Evolutionary conservation across 2,113 vertebrate genomes (phyloP).

Genomic region (Noctilio leporinus): DNA sequence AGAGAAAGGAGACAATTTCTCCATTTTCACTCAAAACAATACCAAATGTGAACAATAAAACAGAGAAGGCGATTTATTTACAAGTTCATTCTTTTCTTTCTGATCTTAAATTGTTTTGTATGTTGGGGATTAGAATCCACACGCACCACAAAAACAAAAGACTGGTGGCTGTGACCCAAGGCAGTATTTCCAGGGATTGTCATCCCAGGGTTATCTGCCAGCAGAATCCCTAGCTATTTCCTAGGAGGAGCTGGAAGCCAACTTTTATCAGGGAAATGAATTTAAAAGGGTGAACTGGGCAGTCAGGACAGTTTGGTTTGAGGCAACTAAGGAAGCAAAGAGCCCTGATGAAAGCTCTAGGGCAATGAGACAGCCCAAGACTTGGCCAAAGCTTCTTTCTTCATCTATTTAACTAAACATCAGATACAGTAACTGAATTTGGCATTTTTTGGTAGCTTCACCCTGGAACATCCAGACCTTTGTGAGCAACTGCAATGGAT

Average conservation of each 20-base stretch:
- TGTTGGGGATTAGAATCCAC: conserved; percentile 53
- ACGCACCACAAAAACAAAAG: conserved; percentile 45
- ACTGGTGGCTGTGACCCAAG: conserved; percentile 5
- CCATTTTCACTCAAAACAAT: conserved; percentile 75
- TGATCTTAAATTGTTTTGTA: conserved; percentile 59
- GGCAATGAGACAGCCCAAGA: neutral
- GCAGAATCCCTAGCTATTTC: conserved; percentile 16
- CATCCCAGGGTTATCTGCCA: conserved; percentile 8
- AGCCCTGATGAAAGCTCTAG: conserved; percentile 19
- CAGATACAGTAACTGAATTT: neutral
- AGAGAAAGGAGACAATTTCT: conserved; percentile 73
- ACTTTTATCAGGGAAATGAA: conserved; percentile 25
- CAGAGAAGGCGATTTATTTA: conserved; percentile 54
- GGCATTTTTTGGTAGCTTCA: neutral
- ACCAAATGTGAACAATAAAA: conserved; percentile 69
- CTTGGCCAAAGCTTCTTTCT: neutral
- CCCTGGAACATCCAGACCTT: neutral
- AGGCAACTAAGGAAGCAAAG: neutral
- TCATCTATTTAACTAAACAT: neutral
- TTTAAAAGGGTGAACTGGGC: neutral
- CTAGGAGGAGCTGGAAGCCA: neutral
- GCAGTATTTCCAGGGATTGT: conserved; percentile 28
- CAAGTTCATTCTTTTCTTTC: conserved; percentile 52
- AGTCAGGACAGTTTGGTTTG: neutral
- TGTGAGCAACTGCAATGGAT: neutral